Evolutionary conservation across 2,797 vertebrate species (phyloP).

Genomic region (Euphonia xanthogaster): DNA sequence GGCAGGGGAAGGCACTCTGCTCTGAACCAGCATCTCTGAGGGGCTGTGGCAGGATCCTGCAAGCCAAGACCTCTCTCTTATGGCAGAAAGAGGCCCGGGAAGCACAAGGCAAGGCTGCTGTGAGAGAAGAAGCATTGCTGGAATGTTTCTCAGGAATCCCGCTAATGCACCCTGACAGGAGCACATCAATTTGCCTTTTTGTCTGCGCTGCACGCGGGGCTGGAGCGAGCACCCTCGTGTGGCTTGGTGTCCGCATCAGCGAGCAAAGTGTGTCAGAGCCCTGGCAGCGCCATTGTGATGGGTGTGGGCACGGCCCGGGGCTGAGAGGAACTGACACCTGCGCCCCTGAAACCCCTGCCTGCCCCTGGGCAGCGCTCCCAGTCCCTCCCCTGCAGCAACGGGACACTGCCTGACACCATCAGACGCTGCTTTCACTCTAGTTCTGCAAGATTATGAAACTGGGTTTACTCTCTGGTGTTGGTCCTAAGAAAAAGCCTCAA

Average conservation of each 20-base stretch:
- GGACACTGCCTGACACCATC: fast-evolving
- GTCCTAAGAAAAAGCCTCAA: not conserved
- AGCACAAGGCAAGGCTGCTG: not conserved
- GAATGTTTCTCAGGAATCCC: not conserved
- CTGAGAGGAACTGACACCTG: not conserved
- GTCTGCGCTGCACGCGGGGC: fast-evolving
- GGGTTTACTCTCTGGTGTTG: not conserved
- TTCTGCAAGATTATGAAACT: not conserved
- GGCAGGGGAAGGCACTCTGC: not conserved
- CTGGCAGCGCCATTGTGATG: fast-evolving
- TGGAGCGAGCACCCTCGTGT: fast-evolving
- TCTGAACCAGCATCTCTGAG: not conserved
- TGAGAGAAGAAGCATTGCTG: not conserved
- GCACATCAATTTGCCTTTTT: not conserved
- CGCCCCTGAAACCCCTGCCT: not conserved
- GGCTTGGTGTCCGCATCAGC: fast-evolving
- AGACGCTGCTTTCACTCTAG: fast-evolving
- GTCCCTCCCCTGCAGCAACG: fast-evolving
- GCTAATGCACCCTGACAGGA: not conserved
- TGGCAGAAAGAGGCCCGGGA: fast-evolving
- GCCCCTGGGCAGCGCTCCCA: fast-evolving
- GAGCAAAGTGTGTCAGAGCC: not conserved
- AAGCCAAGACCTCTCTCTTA: not conserved
- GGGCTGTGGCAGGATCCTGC: not conserved
- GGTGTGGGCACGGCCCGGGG: fast-evolving